These are phyloP conservation scores for Villa cingulata DNA, from an alignment of 2,888 invertebrate genomes.

Conservation along the genomic window DNA sequence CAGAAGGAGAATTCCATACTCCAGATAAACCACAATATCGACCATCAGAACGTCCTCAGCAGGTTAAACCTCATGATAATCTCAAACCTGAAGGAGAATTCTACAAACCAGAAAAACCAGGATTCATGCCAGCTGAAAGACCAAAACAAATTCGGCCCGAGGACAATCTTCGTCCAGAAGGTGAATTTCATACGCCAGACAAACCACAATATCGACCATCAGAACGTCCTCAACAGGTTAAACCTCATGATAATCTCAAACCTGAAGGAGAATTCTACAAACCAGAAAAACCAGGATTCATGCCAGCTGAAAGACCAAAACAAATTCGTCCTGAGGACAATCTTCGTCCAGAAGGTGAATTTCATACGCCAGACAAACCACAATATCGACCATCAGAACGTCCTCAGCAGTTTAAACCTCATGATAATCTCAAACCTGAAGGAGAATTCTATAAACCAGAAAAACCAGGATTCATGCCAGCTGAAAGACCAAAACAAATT, in stretches of 20 bases:
- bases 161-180: constrained; percentile 41
- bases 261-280: constrained; percentile 41
- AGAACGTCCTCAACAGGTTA: too few species aligned
- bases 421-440: constrained; percentile 43
- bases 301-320: constrained; percentile 21
- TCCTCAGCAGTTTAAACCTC: constrained; percentile 37
- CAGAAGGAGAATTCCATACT: constrained; percentile 37
- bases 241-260: constrained; percentile 41
- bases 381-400: too few species aligned
- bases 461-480: constrained; percentile 34
- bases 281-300: constrained; percentile 39
- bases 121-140: constrained; percentile 28
- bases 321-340: constrained; percentile 40
- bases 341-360: constrained; percentile 39
- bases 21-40: constrained; percentile 34
- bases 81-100: constrained; percentile 40
- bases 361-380: constrained; percentile 32
- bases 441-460: constrained; percentile 40
- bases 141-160: constrained; percentile 36
- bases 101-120: constrained; percentile 39
- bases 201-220: too few species aligned
- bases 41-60: too few species aligned
- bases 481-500: constrained; percentile 30
- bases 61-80: constrained; percentile 42
- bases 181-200: constrained; percentile 33